Evolutionary conservation across 2,888 invertebrate genomes (phyloP).

Genomic region (Epinotia nisella): DNA sequence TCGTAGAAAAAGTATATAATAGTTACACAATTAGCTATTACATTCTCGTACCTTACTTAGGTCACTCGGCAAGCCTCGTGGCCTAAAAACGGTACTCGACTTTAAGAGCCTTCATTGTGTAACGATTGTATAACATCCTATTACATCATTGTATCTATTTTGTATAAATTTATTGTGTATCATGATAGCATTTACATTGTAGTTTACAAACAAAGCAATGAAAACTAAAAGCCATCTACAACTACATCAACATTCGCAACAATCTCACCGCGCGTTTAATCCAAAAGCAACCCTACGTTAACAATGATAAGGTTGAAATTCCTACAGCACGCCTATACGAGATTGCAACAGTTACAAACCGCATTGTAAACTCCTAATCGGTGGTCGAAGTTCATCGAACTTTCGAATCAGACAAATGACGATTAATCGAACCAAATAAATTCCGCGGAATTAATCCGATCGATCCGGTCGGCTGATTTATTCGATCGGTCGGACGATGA

Average conservation of each 20-base stretch:
- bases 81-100: no score
- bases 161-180: background rate
- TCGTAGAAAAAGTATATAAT: no score
- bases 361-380: slow-evolving; percentile 36
- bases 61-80: no score
- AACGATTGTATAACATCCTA: no score
- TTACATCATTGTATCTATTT: no score
- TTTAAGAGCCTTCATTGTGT: no score
- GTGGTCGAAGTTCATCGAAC: slow-evolving; percentile 38
- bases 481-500: slow-evolving; percentile 54
- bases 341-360: background rate
- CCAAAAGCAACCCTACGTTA: background rate
- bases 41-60: no score
- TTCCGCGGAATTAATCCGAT: slow-evolving; percentile 43
- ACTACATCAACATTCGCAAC: slow-evolving; percentile 11
- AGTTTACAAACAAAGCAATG: slow-evolving; percentile 4
- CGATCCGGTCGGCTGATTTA: slow-evolving; percentile 60
- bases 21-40: no score
- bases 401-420: slow-evolving; percentile 42
- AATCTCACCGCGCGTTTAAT: background rate
- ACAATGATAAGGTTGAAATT: background rate
- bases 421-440: slow-evolving; percentile 40
- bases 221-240: slow-evolving; percentile 5
- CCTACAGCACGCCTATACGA: background rate
- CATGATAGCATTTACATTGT: background rate